phyloP scores from a whole-genome alignment of 1,140 invertebrate genomes.

The Cephus cinctus region DNA sequence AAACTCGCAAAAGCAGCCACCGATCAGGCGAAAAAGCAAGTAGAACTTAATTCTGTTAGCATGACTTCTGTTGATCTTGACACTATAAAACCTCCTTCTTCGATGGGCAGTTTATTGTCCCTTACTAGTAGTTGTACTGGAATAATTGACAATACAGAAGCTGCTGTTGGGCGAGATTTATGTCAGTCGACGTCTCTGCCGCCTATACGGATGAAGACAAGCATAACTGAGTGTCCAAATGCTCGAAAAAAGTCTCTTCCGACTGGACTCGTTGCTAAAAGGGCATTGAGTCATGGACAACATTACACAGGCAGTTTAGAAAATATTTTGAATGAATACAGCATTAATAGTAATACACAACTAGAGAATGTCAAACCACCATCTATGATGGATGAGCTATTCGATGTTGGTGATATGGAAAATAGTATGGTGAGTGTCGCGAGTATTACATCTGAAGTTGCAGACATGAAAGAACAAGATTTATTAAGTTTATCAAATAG shows the following conservation, averaged over 20 bases:
- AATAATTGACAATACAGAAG: slow-evolving; percentile 21
- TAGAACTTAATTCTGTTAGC: slow-evolving; percentile 41
- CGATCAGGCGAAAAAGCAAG: slow-evolving; percentile 62
- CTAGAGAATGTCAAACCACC: slow-evolving; percentile 81
- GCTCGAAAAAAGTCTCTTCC: slow-evolving; percentile 68
- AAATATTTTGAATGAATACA: slow-evolving; percentile 59
- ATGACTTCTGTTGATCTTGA: slow-evolving; percentile 67
- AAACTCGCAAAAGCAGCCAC: slow-evolving; percentile 68
- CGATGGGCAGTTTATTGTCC: slow-evolving; percentile 67
- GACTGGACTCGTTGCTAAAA: slow-evolving; percentile 65
- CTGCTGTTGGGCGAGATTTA: slow-evolving; percentile 33
- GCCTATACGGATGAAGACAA: slow-evolving; percentile 18
- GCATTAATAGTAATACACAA: slow-evolving; percentile 59
- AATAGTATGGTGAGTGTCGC: slow-evolving; percentile 81
- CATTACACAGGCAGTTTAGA: slow-evolving; percentile 63
- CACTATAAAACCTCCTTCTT: slow-evolving; percentile 75
- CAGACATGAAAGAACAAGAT: slow-evolving; percentile 55
- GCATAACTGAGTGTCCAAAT: slow-evolving; percentile 35
- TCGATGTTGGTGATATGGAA: slow-evolving; percentile 69
- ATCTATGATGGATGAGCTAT: slow-evolving; percentile 74
- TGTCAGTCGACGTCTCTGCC: slow-evolving; percentile 40
- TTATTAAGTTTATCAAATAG: slow-evolving; percentile 37
- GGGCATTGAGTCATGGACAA: slow-evolving; percentile 62
- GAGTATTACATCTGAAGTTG: slow-evolving; percentile 77
- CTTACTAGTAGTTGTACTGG: slow-evolving; percentile 60